Evolutionary conservation across 2,113 vertebrate genomes (phyloP).

Genomic region (Pica pica): DNA sequence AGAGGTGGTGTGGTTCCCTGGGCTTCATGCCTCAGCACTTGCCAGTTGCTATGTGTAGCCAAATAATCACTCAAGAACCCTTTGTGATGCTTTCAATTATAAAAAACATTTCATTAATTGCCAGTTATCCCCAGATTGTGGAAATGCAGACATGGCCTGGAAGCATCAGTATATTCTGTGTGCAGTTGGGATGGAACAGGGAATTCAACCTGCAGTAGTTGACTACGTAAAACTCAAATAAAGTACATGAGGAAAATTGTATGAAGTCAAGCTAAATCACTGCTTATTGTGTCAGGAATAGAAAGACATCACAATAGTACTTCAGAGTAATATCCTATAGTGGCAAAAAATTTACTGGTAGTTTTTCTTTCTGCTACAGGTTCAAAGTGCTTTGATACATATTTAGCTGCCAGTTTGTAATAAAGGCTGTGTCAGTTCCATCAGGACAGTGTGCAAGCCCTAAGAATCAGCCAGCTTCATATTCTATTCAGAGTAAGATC

Average conservation of each 20-base stretch:
- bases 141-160: not conserved
- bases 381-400: not conserved
- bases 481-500: not conserved
- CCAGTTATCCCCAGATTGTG: not conserved
- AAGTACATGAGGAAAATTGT: not conserved
- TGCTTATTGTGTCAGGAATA: not conserved
- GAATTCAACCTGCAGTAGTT: not conserved
- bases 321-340: not conserved
- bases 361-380: not conserved
- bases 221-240: not conserved
- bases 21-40: not conserved
- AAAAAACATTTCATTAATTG: not conserved
- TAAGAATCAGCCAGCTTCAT: not conserved
- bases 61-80: not conserved
- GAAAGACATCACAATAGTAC: not conserved
- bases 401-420: not conserved
- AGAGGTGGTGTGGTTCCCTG: not conserved
- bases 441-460: not conserved
- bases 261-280: not conserved
- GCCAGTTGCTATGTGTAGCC: rapidly evolving
- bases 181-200: not conserved
- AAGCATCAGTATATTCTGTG: not conserved
- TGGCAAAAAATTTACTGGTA: not conserved
- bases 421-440: not conserved
- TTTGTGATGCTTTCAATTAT: not conserved